These are phyloP conservation scores for Spea hammondii DNA, from an alignment of 2,797 vertebrate genomes.

Conservation along the genomic window DNA sequence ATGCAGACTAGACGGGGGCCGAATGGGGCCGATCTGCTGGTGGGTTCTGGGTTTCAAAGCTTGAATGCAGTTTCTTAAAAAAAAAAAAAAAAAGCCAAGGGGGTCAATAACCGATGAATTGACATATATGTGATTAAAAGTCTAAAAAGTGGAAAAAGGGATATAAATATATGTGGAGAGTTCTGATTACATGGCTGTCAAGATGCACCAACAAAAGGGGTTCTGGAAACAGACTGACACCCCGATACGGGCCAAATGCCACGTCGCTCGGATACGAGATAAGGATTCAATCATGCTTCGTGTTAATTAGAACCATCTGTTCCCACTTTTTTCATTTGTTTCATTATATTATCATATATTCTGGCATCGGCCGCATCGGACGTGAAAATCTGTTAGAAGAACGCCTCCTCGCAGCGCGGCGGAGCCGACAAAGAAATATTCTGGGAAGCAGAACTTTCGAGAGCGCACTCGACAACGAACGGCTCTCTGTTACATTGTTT, in stretches of 20 bases:
- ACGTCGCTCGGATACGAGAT: constrained; percentile 8
- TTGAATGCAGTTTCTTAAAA: no score
- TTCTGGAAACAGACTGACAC: neutral
- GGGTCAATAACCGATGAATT: no score
- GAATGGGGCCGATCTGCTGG: no score
- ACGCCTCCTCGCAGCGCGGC: neutral
- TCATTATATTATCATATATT: constrained; percentile 8
- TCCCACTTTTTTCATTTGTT: neutral
- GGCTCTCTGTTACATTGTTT: neutral
- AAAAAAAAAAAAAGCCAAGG: no score
- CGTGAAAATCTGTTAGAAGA: neutral
- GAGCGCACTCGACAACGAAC: neutral
- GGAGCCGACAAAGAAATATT: neutral
- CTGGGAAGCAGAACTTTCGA: neutral
- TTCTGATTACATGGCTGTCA: neutral
- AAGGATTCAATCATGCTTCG: constrained; percentile 5
- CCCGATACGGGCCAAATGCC: constrained; percentile 3
- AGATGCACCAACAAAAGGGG: no score
- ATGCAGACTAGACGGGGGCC: no score
- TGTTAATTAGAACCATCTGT: constrained; percentile 36
- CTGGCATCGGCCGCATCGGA: neutral
- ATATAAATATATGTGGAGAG: neutral
- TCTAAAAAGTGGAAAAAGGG: no score
- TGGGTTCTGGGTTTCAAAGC: no score
- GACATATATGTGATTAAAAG: no score